Percentiles rank a stretch among this genome's conserved stretches.
phyloP scores from a whole-genome alignment of 2,113 vertebrate species.

The Peucedramus taeniatus region DNA sequence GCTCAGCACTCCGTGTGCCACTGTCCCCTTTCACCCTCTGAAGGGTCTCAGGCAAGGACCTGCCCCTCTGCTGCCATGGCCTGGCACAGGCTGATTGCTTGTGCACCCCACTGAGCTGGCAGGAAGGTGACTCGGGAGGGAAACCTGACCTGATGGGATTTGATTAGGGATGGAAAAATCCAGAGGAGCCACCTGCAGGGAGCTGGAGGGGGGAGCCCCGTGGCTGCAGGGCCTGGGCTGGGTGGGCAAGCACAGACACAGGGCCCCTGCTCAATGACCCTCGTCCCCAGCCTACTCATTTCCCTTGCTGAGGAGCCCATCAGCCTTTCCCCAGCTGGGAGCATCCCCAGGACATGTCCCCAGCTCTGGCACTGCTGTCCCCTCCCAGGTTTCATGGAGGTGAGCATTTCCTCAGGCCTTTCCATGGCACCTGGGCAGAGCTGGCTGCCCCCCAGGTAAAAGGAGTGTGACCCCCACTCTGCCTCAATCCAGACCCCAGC shows the following conservation, averaged over 20 bases:
- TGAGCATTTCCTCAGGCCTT: background rate
- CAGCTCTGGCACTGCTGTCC: accelerated
- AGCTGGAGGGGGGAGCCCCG: background rate
- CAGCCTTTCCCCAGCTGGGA: background rate
- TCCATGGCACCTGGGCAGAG: background rate
- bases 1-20: background rate
- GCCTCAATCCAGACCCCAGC: background rate
- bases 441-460: background rate
- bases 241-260: background rate
- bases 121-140: background rate
- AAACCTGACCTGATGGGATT: background rate
- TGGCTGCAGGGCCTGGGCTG: background rate
- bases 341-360: background rate
- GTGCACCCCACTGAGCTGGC: background rate
- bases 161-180: background rate
- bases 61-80: background rate
- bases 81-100: background rate
- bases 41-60: background rate
- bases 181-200: background rate
- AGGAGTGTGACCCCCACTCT: background rate
- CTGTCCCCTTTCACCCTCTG: background rate
- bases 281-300: accelerated
- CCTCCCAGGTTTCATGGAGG: accelerated
- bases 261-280: accelerated
- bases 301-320: accelerated